Percentiles rank a stretch among this genome's conserved stretches.
These are phyloP conservation scores for Silurus meridionalis DNA, from an alignment of 2,113 vertebrate species.

Conservation along the genomic window DNA sequence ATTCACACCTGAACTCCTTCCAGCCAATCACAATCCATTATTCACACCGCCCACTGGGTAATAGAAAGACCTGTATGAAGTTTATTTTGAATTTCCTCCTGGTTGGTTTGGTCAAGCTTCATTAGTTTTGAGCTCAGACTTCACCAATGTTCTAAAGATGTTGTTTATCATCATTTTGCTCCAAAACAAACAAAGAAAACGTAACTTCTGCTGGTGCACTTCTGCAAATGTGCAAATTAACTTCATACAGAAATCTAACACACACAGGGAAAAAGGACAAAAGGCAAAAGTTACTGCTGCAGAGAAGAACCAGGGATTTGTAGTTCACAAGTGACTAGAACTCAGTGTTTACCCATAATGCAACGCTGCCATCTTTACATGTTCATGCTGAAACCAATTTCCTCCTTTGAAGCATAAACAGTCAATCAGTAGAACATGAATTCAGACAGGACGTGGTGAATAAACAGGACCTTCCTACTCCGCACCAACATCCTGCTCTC, in stretches of 20 bases:
- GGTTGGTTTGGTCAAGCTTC: too few species aligned
- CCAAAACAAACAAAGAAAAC: too few species aligned
- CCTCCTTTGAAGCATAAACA: neutral
- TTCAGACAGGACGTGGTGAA: neutral
- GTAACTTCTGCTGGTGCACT: too few species aligned
- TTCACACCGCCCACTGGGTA: too few species aligned
- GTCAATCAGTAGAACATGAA: neutral
- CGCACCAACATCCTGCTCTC: neutral
- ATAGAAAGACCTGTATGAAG: too few species aligned
- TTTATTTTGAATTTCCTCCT: too few species aligned
- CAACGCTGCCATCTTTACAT: neutral
- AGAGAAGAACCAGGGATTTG: neutral
- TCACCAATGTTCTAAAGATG: too few species aligned
- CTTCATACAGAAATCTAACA: neutral
- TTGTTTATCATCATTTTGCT: too few species aligned
- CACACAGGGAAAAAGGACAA: too few species aligned
- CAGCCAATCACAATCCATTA: too few species aligned
- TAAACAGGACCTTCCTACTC: slow-evolving; percentile 21
- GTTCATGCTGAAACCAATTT: neutral
- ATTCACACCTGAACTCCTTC: too few species aligned
- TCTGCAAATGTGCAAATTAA: neutral
- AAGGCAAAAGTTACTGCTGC: neutral
- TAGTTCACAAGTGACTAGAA: neutral
- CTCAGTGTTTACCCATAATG: neutral
- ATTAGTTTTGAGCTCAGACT: too few species aligned